Evolutionary conservation across 2,888 invertebrate genomes (phyloP).

Genomic region (Cataglyphis altisquamis): DNA sequence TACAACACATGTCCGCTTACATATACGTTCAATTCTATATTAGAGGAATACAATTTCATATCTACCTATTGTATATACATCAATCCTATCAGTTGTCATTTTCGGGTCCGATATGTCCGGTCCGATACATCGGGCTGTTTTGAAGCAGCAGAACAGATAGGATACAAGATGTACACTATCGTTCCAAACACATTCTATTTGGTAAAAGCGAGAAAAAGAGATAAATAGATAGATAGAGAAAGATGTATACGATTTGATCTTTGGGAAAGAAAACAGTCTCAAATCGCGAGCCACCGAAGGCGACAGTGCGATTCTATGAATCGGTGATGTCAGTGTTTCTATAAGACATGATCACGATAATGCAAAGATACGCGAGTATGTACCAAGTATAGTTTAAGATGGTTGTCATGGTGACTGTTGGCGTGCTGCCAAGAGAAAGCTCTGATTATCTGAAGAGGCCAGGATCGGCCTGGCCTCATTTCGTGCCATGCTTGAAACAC

Average conservation of each 20-base stretch:
- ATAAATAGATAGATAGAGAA: not conserved
- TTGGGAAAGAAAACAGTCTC: constrained; percentile 10
- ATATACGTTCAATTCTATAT: constrained; percentile 3
- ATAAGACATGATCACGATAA: constrained; percentile 62
- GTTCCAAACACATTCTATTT: constrained; percentile 18
- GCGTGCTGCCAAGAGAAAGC: constrained; percentile 81
- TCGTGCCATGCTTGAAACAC: constrained; percentile 71
- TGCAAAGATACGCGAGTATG: constrained; percentile 29
- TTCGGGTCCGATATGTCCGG: constrained; percentile 11
- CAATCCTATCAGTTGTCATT: constrained; percentile 4
- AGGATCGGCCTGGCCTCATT: constrained; percentile 80
- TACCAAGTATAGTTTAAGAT: constrained; percentile 77
- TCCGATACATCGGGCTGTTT: constrained; percentile 22
- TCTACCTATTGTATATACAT: constrained; percentile 6
- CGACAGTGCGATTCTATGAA: constrained; percentile 70
- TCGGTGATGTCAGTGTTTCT: constrained; percentile 71
- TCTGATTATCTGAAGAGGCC: constrained; percentile 81
- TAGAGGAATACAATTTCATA: constrained; percentile 19
- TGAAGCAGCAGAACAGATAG: constrained; percentile 7
- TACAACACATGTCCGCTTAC: not conserved
- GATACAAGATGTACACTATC: constrained; percentile 43
- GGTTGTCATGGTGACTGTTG: constrained; percentile 83
- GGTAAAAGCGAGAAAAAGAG: not conserved
- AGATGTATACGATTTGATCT: not conserved
- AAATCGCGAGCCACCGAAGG: constrained; percentile 47